phyloP scores from a whole-genome alignment of 2,113 vertebrate species.

The Lampris megalopsis region DNA sequence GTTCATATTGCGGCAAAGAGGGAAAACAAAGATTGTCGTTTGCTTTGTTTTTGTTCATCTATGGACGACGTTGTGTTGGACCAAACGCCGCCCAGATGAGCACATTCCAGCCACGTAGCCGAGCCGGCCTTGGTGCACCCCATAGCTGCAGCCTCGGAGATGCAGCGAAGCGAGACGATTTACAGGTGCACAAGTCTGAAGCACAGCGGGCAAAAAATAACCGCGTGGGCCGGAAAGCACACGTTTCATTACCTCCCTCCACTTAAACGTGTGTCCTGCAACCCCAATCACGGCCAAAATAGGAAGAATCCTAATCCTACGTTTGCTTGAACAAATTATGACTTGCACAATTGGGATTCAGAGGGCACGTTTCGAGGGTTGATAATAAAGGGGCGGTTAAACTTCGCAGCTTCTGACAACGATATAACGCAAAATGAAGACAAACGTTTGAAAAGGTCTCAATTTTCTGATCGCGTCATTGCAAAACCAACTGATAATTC shows the following conservation, averaged over 20 bases:
- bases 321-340: slow-evolving; percentile 29
- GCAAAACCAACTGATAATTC: too few relatives aligned
- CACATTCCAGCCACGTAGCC: slow-evolving; percentile 32
- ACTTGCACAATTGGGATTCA: slow-evolving; percentile 1
- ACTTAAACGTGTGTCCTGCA: slow-evolving; percentile 59
- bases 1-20: too few relatives aligned
- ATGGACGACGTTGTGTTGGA: slow-evolving; percentile 7
- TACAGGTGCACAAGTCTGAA: slow-evolving; percentile 42
- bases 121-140: slow-evolving; percentile 42
- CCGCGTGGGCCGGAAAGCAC: slow-evolving; percentile 56
- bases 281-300: slow-evolving; percentile 64
- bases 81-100: slow-evolving; percentile 43
- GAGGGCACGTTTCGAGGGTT: slow-evolving; percentile 10
- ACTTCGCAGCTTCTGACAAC: too few relatives aligned
- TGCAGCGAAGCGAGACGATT: slow-evolving; percentile 50
- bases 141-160: slow-evolving; percentile 56
- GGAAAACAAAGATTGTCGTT: not conserved
- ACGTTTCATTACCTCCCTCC: slow-evolving; percentile 44
- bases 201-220: slow-evolving; percentile 48
- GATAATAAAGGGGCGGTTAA: not conserved
- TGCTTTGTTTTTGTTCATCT: not conserved
- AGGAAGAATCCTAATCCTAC: slow-evolving; percentile 39
- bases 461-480: too few relatives aligned
- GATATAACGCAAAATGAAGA: too few relatives aligned
- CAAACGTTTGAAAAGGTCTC: too few relatives aligned